phyloP scores from a whole-genome alignment of 2,888 invertebrate species.

The Dryocosmus kuriphilus region DNA sequence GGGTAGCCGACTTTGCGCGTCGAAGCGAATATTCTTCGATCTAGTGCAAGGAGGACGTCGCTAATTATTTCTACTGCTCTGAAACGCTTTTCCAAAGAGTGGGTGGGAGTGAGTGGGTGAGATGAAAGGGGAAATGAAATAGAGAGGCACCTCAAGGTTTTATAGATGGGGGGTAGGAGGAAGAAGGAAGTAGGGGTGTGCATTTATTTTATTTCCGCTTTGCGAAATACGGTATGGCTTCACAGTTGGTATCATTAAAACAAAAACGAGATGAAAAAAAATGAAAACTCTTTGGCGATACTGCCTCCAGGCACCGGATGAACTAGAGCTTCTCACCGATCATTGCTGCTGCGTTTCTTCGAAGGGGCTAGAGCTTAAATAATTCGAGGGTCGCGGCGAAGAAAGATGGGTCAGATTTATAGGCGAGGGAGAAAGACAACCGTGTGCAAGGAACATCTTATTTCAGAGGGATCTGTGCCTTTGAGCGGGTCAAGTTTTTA shows the following conservation, averaged over 20 bases:
- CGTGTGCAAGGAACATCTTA: constrained; percentile 17
- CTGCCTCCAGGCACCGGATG: background rate
- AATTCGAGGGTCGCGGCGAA: constrained; percentile 29
- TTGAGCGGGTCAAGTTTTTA: constrained; percentile 2
- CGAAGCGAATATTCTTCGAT: constrained; percentile 61
- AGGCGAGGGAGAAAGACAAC: constrained; percentile 20
- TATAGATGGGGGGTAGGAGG: background rate
- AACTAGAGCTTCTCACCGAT: constrained; percentile 37
- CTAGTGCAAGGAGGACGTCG: constrained; percentile 59
- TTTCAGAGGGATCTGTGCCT: background rate
- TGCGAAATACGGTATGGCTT: constrained; percentile 21
- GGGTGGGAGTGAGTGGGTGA: constrained; percentile 44
- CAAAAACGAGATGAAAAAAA: background rate
- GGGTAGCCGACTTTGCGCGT: constrained; percentile 51
- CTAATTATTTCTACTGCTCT: constrained; percentile 63
- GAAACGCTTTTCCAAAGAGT: constrained; percentile 41
- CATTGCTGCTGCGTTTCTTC: constrained; percentile 27
- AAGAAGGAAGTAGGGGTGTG: background rate
- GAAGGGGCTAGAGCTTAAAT: constrained; percentile 27
- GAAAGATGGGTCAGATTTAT: constrained; percentile 38
- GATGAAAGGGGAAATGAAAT: constrained; percentile 3
- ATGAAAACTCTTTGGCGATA: constrained; percentile 12
- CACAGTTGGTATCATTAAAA: constrained; percentile 26
- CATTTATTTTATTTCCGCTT: constrained; percentile 33
- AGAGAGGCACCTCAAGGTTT: constrained; percentile 14